Conservation (phyloP, 2,797 vertebrate genomes). For the Micropoecilia bifurca region DNA sequence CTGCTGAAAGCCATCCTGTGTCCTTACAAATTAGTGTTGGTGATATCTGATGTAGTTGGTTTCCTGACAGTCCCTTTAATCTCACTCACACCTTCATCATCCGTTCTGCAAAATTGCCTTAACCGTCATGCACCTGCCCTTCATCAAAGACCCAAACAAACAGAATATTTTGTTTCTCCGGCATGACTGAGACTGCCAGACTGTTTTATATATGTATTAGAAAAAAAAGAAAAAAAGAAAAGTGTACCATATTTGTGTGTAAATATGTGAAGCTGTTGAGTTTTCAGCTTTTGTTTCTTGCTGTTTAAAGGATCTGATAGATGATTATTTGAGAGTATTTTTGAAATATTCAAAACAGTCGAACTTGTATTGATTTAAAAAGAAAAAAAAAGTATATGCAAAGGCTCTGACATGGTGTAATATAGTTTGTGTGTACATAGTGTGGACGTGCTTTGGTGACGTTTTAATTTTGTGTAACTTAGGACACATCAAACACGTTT, state of each 20-base stretch:
- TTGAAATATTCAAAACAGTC: constrained; percentile 68
- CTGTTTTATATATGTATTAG: constrained; percentile 50
- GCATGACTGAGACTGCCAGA: constrained; percentile 40
- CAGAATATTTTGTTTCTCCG: constrained; percentile 23
- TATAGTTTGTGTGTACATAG: constrained; percentile 46
- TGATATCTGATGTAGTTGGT: constrained; percentile 62
- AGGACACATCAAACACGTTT: constrained; percentile 19
- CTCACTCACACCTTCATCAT: constrained; percentile 45
- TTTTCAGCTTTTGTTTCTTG: constrained; percentile 67
- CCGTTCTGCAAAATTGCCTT: constrained; percentile 70
- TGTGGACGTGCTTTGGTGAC: constrained; percentile 38
- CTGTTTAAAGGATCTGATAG: constrained; percentile 45
- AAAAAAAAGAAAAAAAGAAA: neutral
- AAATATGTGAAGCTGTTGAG: constrained; percentile 71
- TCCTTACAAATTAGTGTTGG: constrained; percentile 74
- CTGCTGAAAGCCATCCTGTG: constrained; percentile 84
- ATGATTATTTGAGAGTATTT: constrained; percentile 58
- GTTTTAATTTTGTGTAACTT: constrained; percentile 27
- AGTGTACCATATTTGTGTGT: constrained; percentile 71
- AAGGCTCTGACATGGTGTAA: constrained; percentile 58
- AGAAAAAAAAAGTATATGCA: constrained; percentile 66
- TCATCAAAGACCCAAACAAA: constrained; percentile 23
- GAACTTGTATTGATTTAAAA: constrained; percentile 61
- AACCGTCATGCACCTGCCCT: constrained; percentile 56
- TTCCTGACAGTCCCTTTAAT: constrained; percentile 62